Base-by-base conservation (phyloP, 2,888 invertebrate genomes). In the Oscheius sp. region DNA sequence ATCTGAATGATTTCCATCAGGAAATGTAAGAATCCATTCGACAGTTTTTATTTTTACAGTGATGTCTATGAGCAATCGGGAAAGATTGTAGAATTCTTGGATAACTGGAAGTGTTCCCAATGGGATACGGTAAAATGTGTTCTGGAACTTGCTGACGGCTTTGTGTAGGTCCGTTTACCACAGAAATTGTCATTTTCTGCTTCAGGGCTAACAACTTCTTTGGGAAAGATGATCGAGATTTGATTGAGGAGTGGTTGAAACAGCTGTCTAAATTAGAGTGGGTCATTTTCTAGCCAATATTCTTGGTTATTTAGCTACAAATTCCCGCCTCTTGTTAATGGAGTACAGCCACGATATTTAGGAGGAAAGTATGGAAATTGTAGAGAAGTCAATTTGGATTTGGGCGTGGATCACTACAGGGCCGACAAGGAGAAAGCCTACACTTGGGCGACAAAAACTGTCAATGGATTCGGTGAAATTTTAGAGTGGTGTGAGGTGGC, bases 1-100 rank as follows among this genome's bases (percentile, higher is more conserved):
- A 77, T 70, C 56, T 81, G 56, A 75, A 75, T 3, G 80, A 82
- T 64, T 81, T 78, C 55, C 73, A 78, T 25, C 75, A 79, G 69
- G 79, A 79, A 61, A 72, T 43, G 72, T 72, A 43, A 18, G 49
- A 49, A 18, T 49, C n/a, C n/a, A n/a, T n/a, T n/a, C n/a, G n/a
- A n/a, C n/a, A n/a, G n/a, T n/a, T n/a, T n/a, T n/a, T n/a, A n/a
- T n/a, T n/a, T n/a, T 76, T 74, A 13, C 56, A 55, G 55, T 13
- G 55, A 55, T 21, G 55, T 55, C 18, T 55, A 25, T 25, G 25
- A 55, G 13, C 12, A 55, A 21, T 55, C 55, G 7, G 55, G 55
- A 21, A 55, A 55, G 13, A 55, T 55, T 23, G 55, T 55, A 23
- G 25, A 55, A 23, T 55, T 55, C 13, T 23, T 55, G 5, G 55